phyloP scores from a whole-genome alignment of 2,113 vertebrate genomes.

The Hystrix cristata region DNA sequence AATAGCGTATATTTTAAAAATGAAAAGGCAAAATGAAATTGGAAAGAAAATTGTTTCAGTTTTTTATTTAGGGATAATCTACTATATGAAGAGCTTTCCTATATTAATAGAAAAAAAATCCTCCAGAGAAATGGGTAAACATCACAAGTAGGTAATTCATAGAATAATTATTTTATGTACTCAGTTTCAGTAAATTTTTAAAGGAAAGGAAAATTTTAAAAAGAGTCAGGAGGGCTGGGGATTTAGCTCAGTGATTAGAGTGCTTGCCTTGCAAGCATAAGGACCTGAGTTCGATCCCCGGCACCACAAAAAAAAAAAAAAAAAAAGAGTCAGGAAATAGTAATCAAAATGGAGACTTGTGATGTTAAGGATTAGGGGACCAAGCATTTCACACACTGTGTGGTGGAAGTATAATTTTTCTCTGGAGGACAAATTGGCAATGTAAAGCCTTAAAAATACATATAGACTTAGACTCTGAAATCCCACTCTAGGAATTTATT shows the following conservation, averaged over 20 bases:
- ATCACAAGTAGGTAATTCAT: background rate
- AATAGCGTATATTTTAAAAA: background rate
- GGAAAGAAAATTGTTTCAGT: background rate
- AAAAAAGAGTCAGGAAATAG: background rate
- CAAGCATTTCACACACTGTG: background rate
- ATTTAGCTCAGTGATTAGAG: too few relatives aligned
- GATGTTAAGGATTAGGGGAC: background rate
- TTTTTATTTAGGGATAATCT: background rate
- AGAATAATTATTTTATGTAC: background rate
- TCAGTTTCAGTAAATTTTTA: background rate
- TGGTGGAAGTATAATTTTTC: background rate
- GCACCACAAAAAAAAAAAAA: constrained; percentile 14
- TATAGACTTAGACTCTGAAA: background rate
- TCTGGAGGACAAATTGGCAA: background rate
- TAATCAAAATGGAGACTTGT: background rate
- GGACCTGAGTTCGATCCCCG: too few relatives aligned
- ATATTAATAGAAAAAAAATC: background rate
- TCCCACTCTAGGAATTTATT: background rate
- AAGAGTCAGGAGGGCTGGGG: background rate
- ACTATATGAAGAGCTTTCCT: background rate
- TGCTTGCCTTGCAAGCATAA: too few relatives aligned
- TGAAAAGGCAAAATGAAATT: background rate
- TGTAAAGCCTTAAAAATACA: background rate
- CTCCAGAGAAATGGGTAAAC: background rate
- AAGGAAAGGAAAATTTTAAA: background rate